Evolutionary conservation across 2,888 invertebrate species (phyloP).

Genomic region (Oxytorus armatus): DNA sequence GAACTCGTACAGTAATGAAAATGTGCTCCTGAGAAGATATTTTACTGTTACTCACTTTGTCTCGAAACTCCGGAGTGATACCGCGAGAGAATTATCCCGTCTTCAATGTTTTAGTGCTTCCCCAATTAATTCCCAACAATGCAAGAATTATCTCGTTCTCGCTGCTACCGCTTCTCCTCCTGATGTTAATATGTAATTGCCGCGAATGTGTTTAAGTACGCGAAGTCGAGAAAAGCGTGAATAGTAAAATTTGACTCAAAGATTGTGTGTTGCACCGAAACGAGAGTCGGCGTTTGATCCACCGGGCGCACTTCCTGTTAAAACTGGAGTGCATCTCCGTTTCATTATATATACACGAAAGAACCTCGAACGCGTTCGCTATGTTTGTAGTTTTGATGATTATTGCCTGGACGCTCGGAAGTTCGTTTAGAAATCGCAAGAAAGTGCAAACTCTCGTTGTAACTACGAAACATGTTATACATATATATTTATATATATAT

Average conservation of each 20-base stretch:
- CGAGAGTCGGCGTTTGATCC: slow-evolving; percentile 17
- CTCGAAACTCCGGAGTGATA: neutral
- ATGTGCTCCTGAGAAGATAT: too few relatives aligned
- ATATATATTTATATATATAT: slow-evolving; percentile 22
- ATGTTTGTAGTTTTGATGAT: slow-evolving; percentile 58
- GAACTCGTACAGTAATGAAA: too few relatives aligned
- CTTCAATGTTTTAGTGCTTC: neutral
- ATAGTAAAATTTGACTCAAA: slow-evolving; percentile 44
- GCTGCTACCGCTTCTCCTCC: too few relatives aligned
- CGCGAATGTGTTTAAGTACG: neutral
- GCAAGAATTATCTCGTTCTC: neutral
- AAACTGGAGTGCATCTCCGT: slow-evolving; percentile 41
- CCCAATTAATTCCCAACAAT: neutral
- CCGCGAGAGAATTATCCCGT: neutral
- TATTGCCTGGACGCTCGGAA: slow-evolving; percentile 68
- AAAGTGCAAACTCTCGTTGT: slow-evolving; percentile 72
- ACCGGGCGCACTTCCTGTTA: slow-evolving; percentile 53
- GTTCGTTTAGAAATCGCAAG: slow-evolving; percentile 77
- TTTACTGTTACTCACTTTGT: too few relatives aligned
- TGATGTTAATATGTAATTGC: slow-evolving; percentile 24
- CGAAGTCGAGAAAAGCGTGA: slow-evolving; percentile 46
- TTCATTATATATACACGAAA: slow-evolving; percentile 5
- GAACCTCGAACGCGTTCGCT: slow-evolving; percentile 8
- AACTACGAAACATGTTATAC: neutral
- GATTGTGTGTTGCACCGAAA: slow-evolving; percentile 26